These are phyloP conservation scores for Nebria ingens DNA, from an alignment of 1,140 invertebrate genomes.

Conservation along the genomic window DNA sequence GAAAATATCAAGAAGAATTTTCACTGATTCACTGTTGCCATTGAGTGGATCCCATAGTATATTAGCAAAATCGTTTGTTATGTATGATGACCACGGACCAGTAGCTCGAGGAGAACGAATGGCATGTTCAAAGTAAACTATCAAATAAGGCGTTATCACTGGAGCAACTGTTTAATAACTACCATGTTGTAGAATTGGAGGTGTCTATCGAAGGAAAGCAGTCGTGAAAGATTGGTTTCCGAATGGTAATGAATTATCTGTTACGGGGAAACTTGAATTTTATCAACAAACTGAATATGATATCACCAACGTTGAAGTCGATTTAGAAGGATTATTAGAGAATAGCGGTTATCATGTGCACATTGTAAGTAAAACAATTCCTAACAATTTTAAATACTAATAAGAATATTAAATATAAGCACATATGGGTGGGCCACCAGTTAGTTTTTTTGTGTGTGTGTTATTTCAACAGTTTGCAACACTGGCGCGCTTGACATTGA, in stretches of 20 bases:
- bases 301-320: conserved; percentile 65
- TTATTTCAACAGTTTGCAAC: too few species aligned
- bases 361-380: conserved; percentile 51
- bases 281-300: conserved; percentile 79
- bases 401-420: too few species aligned
- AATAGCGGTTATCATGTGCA: conserved; percentile 73
- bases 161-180: background rate
- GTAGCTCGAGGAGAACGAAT: conserved; percentile 75
- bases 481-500: too few species aligned
- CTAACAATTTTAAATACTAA: background rate
- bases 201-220: conserved; percentile 67
- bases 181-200: conserved; percentile 50
- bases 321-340: conserved; percentile 59
- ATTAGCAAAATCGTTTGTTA: conserved; percentile 73
- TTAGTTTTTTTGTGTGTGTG: too few species aligned
- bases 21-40: conserved; percentile 67
- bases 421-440: too few species aligned
- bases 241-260: conserved; percentile 49
- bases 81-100: conserved; percentile 81
- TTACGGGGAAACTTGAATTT: conserved; percentile 69
- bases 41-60: conserved; percentile 65
- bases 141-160: background rate
- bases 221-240: conserved; percentile 80
- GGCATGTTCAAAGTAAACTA: conserved; percentile 70
- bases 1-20: conserved; percentile 57